Conservation (phyloP, 2,797 vertebrate species). For the Coracias cyanogaster region DNA sequence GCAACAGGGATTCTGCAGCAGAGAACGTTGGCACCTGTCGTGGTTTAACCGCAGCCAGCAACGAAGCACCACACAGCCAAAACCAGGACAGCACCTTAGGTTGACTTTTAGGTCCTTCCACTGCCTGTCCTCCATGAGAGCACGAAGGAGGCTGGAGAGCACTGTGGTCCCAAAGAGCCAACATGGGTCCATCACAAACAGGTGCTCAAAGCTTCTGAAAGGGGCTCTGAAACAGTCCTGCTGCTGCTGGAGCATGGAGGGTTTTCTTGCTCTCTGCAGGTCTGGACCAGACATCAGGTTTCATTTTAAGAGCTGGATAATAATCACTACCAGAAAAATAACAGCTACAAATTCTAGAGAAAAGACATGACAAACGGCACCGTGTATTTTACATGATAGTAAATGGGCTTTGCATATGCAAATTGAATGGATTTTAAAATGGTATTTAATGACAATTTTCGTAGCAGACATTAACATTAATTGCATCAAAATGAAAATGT, state of each 20-base stretch:
- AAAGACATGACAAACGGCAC: constrained; percentile 68
- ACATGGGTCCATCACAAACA: not conserved
- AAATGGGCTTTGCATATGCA: constrained; percentile 86
- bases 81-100: not conserved
- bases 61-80: not conserved
- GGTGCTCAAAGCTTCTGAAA: not conserved
- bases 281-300: constrained; percentile 31
- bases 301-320: constrained; percentile 64
- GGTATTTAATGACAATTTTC: constrained; percentile 88
- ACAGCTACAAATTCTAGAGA: constrained; percentile 61
- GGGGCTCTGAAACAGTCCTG: not conserved
- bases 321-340: constrained; percentile 57
- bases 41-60: not conserved
- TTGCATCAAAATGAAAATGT: constrained; percentile 85
- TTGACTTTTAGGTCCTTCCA: not conserved
- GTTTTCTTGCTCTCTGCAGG: not conserved
- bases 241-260: not conserved
- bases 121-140: not conserved
- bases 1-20: not conserved
- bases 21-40: not conserved
- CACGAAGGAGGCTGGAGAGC: not conserved
- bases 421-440: constrained; percentile 90
- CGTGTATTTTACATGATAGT: constrained; percentile 74
- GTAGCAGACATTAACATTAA: constrained; percentile 84
- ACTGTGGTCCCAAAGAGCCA: accelerated